Percentiles rank a stretch among this genome's conserved stretches.
phyloP scores from a whole-genome alignment of 2,888 invertebrate genomes.

The Drosophila peninsularis region DNA sequence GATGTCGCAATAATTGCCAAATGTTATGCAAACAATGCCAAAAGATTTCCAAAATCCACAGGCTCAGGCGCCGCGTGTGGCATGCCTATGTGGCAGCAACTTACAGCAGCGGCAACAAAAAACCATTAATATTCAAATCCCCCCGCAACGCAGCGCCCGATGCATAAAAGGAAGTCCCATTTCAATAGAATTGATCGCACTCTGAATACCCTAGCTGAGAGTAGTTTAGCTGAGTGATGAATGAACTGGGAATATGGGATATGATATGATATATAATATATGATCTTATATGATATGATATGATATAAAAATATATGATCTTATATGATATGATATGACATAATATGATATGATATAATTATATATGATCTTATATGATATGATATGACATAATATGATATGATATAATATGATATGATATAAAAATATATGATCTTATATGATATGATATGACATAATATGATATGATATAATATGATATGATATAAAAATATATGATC shows the following conservation, averaged over 20 bases:
- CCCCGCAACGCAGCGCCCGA: constrained; percentile 52
- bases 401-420: too few relatives aligned
- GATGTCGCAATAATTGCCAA: constrained; percentile 77
- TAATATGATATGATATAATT: too few relatives aligned
- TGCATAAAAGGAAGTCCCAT: not conserved
- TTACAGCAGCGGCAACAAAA: constrained; percentile 33
- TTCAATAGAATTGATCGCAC: not conserved
- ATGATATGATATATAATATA: too few relatives aligned
- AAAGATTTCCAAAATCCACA: constrained; percentile 62
- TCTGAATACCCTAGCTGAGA: constrained; percentile 11
- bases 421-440: too few relatives aligned
- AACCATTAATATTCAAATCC: constrained; percentile 77
- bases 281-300: too few relatives aligned
- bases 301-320: too few relatives aligned
- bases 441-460: too few relatives aligned
- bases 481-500: too few relatives aligned
- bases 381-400: too few relatives aligned
- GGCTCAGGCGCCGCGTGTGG: constrained; percentile 73
- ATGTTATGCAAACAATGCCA: constrained; percentile 80
- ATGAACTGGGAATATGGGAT: not conserved
- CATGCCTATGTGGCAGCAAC: constrained; percentile 36
- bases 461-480: too few relatives aligned
- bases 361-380: too few relatives aligned
- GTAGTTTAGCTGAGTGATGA: not conserved
- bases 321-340: too few relatives aligned